phyloP scores from a whole-genome alignment of 2,888 invertebrate species.

The Synanthedon tipuliformis region DNA sequence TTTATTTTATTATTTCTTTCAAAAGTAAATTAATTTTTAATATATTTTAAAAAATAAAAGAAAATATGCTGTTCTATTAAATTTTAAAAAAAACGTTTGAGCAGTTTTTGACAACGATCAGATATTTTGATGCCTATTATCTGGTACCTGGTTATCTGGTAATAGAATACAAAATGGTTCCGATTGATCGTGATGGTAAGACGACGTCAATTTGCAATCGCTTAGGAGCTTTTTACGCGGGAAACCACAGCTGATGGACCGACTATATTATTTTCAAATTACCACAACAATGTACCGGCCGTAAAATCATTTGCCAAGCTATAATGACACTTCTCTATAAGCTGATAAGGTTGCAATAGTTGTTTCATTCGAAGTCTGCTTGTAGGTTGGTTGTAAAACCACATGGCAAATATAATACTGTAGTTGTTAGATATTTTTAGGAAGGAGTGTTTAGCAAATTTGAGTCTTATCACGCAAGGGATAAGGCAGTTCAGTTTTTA shows the following conservation, averaged over 20 bases:
- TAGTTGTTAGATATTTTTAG: conserved; percentile 2
- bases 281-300: conserved; percentile 5
- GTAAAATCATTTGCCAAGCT: conserved; percentile 1
- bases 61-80: too few relatives aligned
- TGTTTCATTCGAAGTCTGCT: not conserved
- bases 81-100: too few relatives aligned
- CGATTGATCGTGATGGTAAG: not conserved
- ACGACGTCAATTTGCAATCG: conserved; percentile 25
- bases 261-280: conserved; percentile 14
- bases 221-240: conserved; percentile 24
- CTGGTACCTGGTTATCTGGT: not conserved
- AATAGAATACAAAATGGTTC: not conserved
- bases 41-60: too few relatives aligned
- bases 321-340: not conserved
- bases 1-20: too few relatives aligned
- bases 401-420: conserved; percentile 10
- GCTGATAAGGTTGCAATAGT: not conserved
- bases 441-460: not conserved
- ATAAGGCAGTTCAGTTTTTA: not conserved
- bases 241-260: conserved; percentile 17
- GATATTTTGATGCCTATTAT: too few relatives aligned
- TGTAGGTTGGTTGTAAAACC: conserved; percentile 5
- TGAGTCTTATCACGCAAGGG: not conserved
- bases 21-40: too few relatives aligned
- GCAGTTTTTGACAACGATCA: too few relatives aligned